These are phyloP conservation scores for Odocoileus hemionus DNA, from an alignment of 2,113 vertebrate genomes.

Conservation along the genomic window DNA sequence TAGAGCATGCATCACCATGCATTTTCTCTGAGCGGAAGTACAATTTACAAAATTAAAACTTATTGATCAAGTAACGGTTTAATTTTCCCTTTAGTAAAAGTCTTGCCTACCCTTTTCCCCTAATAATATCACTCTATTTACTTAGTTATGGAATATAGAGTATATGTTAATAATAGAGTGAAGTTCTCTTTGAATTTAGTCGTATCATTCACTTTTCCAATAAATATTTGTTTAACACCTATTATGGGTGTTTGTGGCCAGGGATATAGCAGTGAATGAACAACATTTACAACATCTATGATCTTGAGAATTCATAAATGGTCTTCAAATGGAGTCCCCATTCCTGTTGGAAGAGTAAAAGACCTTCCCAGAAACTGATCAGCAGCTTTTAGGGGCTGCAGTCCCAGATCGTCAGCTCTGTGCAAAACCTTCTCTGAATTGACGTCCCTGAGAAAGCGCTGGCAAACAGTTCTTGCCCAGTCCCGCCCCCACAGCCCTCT, in stretches of 20 bases:
- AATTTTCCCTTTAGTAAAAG: not conserved
- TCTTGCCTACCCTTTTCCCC: not conserved
- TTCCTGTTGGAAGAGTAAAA: not conserved
- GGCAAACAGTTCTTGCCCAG: not conserved
- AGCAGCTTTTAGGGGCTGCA: not conserved
- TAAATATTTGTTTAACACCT: not conserved
- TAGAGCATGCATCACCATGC: not conserved
- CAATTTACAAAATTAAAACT: not conserved
- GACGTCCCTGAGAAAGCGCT: not conserved
- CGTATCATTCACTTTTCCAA: not conserved
- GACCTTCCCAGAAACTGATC: not conserved
- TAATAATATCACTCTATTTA: not conserved
- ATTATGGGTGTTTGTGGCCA: not conserved
- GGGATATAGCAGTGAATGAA: not conserved
- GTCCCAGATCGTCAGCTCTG: not conserved
- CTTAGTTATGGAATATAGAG: not conserved
- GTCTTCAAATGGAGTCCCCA: not conserved
- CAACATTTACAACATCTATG: not conserved
- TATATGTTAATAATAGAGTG: not conserved
- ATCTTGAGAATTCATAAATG: not conserved
- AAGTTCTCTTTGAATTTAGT: conserved; percentile 24
- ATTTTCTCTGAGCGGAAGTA: not conserved
- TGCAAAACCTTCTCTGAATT: not conserved
- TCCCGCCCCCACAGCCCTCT: not conserved
- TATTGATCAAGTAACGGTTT: not conserved